These are phyloP conservation scores for Eidolon dupreanum DNA, from an alignment of 2,797 vertebrate genomes.

Conservation along the genomic window DNA sequence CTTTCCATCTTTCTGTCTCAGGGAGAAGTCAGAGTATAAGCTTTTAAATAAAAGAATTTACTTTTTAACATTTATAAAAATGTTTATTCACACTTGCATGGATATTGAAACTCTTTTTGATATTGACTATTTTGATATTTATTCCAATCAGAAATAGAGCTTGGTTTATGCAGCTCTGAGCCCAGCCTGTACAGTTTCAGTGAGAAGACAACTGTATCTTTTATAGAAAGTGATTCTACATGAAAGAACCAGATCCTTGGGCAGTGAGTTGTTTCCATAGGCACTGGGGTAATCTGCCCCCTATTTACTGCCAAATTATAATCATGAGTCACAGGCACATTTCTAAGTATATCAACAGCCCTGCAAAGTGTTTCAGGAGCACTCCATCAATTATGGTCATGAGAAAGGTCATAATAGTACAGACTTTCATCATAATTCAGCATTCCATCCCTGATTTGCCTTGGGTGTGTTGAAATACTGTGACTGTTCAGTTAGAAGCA, in stretches of 20 bases:
- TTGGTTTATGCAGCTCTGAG: not conserved
- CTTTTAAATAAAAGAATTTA: not conserved
- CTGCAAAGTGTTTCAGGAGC: constrained; percentile 30
- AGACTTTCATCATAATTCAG: constrained; percentile 62
- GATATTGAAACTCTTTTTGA: constrained; percentile 24
- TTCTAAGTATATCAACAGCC: constrained; percentile 72
- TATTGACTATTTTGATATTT: constrained; percentile 20
- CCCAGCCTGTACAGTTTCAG: not conserved
- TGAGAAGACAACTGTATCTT: not conserved
- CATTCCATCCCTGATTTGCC: not conserved
- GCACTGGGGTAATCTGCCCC: not conserved
- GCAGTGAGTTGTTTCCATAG: not conserved
- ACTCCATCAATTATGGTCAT: constrained; percentile 63
- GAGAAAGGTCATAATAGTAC: constrained; percentile 74
- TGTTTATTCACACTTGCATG: not conserved
- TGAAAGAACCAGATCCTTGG: not conserved
- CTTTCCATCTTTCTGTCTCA: not conserved
- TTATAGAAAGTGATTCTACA: constrained; percentile 12
- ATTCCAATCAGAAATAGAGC: not conserved
- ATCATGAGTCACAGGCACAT: constrained; percentile 66
- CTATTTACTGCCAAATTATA: constrained; percentile 23
- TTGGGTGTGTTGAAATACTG: constrained; percentile 68
- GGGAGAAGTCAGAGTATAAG: not conserved
- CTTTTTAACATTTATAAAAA: not conserved
- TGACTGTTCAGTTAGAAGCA: constrained; percentile 60